Base-by-base conservation (phyloP, 2,113 vertebrate species). In the Eonycteris spelaea region DNA sequence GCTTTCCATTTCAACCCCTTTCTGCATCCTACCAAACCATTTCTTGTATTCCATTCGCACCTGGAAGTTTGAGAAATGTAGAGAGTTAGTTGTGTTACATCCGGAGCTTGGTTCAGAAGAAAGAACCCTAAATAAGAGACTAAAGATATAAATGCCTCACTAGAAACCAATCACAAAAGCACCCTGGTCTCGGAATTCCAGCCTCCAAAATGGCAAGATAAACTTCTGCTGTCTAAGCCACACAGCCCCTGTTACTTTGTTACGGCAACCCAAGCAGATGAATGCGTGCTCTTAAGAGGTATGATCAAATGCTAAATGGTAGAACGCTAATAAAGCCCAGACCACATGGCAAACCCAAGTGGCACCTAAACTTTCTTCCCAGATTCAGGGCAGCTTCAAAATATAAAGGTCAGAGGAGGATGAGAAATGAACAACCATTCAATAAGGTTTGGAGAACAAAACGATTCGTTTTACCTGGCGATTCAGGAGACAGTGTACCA, bases 401-500 rank as follows among this genome's bases (percentile, higher is more conserved):
- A 55, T 26, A 35, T 0, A 3, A 59, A 78, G n/a, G 30, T 26
- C 21, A 30, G 75, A 65, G 28, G 35, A 71, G 19, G 22, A 33
- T 5, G 2, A 77, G 59, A 74, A n/a, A 30, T 26, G 7, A 73
- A 2, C 2, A 43, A 10, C 3, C 28, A 61, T 67, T 74, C 53
- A 24, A 8, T 5, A 65, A 65, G 77, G 68, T 14, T 51, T 51
- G 48, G 26, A 82, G 26, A 18, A 18, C 2, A 3, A 33, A 51
- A 24, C 26, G 45, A 15, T 11, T 1, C 33, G 0, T 1, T 85
- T 61, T 48, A 98, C 98, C 98, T 98, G 98, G 30, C 1, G 90
- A 89, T 98, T 98, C 19, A 98, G 97, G 70, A 98, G 82, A 57
- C 98, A 98, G 45, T 98, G 92, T 11, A 98, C 96, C 18, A 98